Percentiles rank a stretch among this genome's conserved stretches.
phyloP scores from a whole-genome alignment of 2,113 vertebrate genomes.

The Ivindomyrus marchei region DNA sequence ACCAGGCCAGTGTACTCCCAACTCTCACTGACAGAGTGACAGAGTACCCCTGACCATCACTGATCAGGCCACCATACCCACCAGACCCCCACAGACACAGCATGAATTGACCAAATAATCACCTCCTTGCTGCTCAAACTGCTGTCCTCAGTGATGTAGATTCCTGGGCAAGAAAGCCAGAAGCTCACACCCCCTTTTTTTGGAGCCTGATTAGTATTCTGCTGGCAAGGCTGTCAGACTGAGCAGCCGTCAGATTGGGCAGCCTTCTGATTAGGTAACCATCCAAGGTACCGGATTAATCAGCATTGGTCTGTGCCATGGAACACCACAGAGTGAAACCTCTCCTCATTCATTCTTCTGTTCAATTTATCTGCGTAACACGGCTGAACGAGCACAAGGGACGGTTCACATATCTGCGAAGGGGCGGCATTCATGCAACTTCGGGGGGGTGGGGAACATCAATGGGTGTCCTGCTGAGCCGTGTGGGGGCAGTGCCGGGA shows the following conservation, averaged over 20 bases:
- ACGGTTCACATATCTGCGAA: background rate
- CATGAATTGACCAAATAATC: background rate
- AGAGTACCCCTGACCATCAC: background rate
- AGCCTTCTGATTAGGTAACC: background rate
- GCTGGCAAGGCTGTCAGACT: background rate
- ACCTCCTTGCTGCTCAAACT: background rate
- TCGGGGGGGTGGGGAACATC: background rate
- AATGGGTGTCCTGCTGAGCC: background rate
- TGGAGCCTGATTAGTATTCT: constrained; percentile 3
- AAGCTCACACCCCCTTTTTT: background rate
- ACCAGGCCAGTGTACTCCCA: background rate
- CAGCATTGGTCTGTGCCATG: background rate
- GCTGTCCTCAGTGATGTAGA: background rate
- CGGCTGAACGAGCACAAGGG: background rate
- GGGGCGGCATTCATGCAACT: background rate
- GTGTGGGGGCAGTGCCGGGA: background rate
- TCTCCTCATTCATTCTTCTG: background rate
- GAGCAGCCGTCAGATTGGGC: background rate
- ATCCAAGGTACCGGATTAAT: background rate
- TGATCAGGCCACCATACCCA: background rate
- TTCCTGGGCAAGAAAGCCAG: background rate
- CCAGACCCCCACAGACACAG: background rate
- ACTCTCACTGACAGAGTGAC: background rate
- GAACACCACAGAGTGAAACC: background rate
- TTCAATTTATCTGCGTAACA: background rate